A percentile compares a stretch with the other conserved stretches of the same genome.
These are phyloP conservation scores for Hypsopygia costalis DNA, from an alignment of 2,888 invertebrate genomes.

Conservation along the genomic window DNA sequence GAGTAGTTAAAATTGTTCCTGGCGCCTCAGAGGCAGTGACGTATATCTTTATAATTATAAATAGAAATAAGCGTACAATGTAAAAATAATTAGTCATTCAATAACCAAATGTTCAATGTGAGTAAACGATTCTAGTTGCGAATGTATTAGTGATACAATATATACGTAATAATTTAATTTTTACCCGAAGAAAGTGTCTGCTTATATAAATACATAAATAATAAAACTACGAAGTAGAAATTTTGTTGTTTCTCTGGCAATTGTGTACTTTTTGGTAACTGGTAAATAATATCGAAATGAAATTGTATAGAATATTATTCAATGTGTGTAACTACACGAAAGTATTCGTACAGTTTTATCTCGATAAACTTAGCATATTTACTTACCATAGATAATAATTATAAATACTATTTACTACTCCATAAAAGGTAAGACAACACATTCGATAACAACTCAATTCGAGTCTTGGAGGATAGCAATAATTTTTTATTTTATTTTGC, in stretches of 20 bases:
- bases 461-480: neutral
- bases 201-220: slow-evolving; percentile 73
- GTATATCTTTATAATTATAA: slow-evolving; percentile 67
- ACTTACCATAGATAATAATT: too few relatives aligned
- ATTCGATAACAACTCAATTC: slow-evolving; percentile 21
- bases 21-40: slow-evolving; percentile 76
- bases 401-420: too few relatives aligned
- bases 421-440: slow-evolving; percentile 19
- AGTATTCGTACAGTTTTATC: too few relatives aligned
- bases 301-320: too few relatives aligned
- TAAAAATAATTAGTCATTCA: slow-evolving; percentile 64
- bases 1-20: slow-evolving; percentile 79
- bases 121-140: slow-evolving; percentile 78
- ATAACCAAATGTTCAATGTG: slow-evolving; percentile 79
- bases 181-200: slow-evolving; percentile 76
- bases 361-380: too few relatives aligned
- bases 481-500: slow-evolving; percentile 10
- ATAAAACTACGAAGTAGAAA: slow-evolving; percentile 79
- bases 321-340: too few relatives aligned
- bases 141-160: slow-evolving; percentile 79
- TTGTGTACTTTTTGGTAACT: neutral
- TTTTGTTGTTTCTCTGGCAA: slow-evolving; percentile 3
- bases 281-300: too few relatives aligned
- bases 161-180: slow-evolving; percentile 80
- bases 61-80: slow-evolving; percentile 60